Percentiles rank a stretch among this genome's conserved stretches.
phyloP scores from a whole-genome alignment of 1,140 invertebrate species.

The Dreissena polymorpha region DNA sequence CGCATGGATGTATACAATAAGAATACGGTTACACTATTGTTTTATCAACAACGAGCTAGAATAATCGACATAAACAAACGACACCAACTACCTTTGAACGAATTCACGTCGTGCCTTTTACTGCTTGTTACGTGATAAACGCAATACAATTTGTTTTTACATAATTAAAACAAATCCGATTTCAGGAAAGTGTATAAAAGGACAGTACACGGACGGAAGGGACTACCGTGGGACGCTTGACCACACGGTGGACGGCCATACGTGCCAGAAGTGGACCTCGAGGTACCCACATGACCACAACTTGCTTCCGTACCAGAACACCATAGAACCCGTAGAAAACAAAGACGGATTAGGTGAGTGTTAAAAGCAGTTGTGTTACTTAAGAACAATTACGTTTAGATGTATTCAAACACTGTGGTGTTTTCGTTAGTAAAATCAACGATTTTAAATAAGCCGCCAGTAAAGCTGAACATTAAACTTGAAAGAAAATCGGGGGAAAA shows the following conservation, averaged over 20 bases:
- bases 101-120: too few relatives aligned
- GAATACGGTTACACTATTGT: too few relatives aligned
- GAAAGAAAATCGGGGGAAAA: too few relatives aligned
- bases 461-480: too few relatives aligned
- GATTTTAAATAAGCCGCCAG: too few relatives aligned
- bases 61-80: too few relatives aligned
- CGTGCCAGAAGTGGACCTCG: constrained; percentile 74
- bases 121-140: too few relatives aligned
- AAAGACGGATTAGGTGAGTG: constrained; percentile 40
- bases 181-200: constrained; percentile 67
- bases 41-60: too few relatives aligned
- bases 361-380: not conserved
- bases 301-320: constrained; percentile 47
- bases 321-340: not conserved
- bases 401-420: not conserved
- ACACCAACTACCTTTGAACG: too few relatives aligned
- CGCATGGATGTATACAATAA: too few relatives aligned
- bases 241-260: constrained; percentile 69
- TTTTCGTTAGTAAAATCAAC: not conserved
- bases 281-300: constrained; percentile 74
- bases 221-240: constrained; percentile 72
- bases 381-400: not conserved
- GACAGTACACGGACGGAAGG: constrained; percentile 65
- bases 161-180: too few relatives aligned
- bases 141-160: too few relatives aligned